Conservation (phyloP, 2,888 invertebrate genomes). For the Philereme transversata region DNA sequence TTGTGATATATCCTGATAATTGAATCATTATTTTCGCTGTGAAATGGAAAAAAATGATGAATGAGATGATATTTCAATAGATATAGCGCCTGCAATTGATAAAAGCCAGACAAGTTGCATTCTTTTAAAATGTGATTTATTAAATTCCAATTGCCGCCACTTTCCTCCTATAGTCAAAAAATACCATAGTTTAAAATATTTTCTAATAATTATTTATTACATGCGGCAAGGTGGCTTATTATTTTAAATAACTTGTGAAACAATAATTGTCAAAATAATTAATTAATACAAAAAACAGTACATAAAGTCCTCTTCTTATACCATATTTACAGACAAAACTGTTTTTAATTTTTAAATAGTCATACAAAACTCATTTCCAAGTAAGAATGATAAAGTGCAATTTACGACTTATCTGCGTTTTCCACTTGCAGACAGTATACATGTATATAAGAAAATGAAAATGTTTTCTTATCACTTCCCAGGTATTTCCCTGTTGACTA, state of each 20-base stretch:
- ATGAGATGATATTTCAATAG: slow-evolving; percentile 28
- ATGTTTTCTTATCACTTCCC: slow-evolving; percentile 28
- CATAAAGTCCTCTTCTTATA: too few relatives aligned
- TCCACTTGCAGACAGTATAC: slow-evolving; percentile 16
- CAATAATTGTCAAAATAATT: too few relatives aligned
- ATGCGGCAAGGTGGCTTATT: too few relatives aligned
- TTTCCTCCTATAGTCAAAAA: too few relatives aligned
- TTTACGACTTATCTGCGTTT: slow-evolving; percentile 16
- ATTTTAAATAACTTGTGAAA: too few relatives aligned
- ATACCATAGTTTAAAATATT: too few relatives aligned
- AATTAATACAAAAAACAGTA: too few relatives aligned
- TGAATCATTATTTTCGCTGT: slow-evolving; percentile 27
- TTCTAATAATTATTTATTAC: too few relatives aligned
- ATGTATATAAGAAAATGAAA: slow-evolving; percentile 30
- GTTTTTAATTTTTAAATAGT: too few relatives aligned
- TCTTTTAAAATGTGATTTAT: neutral
- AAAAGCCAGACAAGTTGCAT: slow-evolving; percentile 8
- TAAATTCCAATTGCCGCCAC: neutral
- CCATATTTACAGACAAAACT: too few relatives aligned
- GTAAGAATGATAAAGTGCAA: slow-evolving; percentile 1
- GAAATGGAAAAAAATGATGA: slow-evolving; percentile 32
- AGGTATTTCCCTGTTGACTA: slow-evolving; percentile 23
- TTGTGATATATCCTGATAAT: slow-evolving; percentile 37
- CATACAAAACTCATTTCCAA: too few relatives aligned
- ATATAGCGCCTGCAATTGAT: neutral